Percentiles rank a stretch among this genome's conserved stretches.
phyloP scores from a whole-genome alignment of 1,140 invertebrate species.

The Eupeodes corollae region DNA sequence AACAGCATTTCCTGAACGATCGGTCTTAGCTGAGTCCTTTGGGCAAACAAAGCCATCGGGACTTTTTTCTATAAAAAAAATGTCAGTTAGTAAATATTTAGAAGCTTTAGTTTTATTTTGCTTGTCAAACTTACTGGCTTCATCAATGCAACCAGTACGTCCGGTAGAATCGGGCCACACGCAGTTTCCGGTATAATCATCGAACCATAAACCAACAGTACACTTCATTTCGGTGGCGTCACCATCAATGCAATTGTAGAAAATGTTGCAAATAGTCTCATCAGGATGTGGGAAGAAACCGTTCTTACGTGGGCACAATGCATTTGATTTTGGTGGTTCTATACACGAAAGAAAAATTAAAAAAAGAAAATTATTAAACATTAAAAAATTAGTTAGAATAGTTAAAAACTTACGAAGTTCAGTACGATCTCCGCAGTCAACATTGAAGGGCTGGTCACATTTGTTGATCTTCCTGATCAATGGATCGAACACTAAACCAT shows the following conservation, averaged over 20 bases:
- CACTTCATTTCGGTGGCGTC: conserved; percentile 68
- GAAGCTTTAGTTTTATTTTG: neutral
- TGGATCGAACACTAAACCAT: conserved; percentile 77
- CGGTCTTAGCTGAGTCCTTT: conserved; percentile 48
- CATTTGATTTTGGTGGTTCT: conserved; percentile 64
- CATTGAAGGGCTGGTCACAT: conserved; percentile 82
- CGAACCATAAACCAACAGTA: conserved; percentile 75
- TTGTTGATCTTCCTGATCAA: conserved; percentile 73
- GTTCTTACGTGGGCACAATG: conserved; percentile 67
- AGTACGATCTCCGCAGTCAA: conserved; percentile 72
- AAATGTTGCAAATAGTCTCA: conserved; percentile 64
- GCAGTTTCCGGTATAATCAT: conserved; percentile 69
- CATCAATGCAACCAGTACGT: conserved; percentile 54
- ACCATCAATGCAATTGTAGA: conserved; percentile 82
- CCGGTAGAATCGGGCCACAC: conserved; percentile 77
- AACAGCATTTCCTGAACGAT: conserved; percentile 57
- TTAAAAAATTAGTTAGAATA: neutral
- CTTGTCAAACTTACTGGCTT: conserved; percentile 37
- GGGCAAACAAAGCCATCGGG: conserved; percentile 76
- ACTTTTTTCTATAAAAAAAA: conserved; percentile 44
- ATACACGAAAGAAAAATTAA: conserved; percentile 15
- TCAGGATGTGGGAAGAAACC: conserved; percentile 84
- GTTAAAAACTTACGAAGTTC: conserved; percentile 66
- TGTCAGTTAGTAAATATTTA: neutral
- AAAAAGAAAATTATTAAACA: neutral